A percentile compares a stretch with the other conserved stretches of the same genome.
Conservation (phyloP, 1,140 invertebrate species). For the Varroa destructor region DNA sequence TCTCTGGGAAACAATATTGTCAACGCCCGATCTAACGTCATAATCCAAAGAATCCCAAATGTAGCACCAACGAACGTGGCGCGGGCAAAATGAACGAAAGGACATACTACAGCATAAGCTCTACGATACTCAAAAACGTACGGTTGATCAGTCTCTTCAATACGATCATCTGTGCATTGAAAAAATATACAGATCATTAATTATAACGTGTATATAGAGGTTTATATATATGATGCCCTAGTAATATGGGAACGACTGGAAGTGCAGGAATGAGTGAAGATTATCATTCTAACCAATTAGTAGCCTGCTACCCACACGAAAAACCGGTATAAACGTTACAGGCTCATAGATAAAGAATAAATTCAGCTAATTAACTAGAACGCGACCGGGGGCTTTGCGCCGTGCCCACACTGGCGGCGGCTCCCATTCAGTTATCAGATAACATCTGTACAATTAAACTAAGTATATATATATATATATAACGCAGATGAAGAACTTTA, state of each 20-base stretch:
- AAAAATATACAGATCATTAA: background rate
- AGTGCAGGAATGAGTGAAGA: too few relatives aligned
- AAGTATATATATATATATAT: too few relatives aligned
- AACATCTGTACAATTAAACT: too few relatives aligned
- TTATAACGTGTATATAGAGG: background rate
- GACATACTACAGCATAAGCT: background rate
- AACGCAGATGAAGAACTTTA: too few relatives aligned
- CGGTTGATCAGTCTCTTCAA: background rate
- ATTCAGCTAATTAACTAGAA: too few relatives aligned
- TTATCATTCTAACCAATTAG: too few relatives aligned
- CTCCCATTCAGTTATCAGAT: too few relatives aligned
- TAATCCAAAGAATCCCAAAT: slow-evolving; percentile 19
- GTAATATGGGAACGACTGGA: background rate
- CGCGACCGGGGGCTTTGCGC: too few relatives aligned
- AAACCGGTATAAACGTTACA: too few relatives aligned
- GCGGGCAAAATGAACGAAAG: background rate
- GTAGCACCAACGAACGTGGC: background rate
- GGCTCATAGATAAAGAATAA: too few relatives aligned
- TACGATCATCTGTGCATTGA: background rate
- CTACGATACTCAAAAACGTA: background rate
- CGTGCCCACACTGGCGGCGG: too few relatives aligned
- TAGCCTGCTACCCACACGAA: too few relatives aligned
- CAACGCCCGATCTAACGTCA: slow-evolving; percentile 2
- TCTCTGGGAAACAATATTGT: background rate
- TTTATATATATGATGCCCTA: background rate